Conservation (phyloP, 2,797 vertebrate genomes). For the Pipistrellus pygmaeus region DNA sequence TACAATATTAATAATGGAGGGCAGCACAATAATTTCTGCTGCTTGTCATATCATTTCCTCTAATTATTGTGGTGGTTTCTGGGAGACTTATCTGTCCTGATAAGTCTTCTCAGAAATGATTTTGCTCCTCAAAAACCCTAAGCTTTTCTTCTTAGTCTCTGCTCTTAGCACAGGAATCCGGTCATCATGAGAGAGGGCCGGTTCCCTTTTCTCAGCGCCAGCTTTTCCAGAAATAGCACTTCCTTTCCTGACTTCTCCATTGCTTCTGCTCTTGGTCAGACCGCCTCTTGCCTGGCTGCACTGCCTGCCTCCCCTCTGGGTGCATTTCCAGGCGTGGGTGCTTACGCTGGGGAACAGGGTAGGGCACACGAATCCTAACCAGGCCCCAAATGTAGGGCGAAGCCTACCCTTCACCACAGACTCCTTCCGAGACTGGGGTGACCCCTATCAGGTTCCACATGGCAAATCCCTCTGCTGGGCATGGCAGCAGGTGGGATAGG, state of each 20-base stretch:
- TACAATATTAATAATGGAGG: constrained; percentile 56
- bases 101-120: constrained; percentile 43
- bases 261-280: constrained; percentile 44
- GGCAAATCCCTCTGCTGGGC: background rate
- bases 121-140: constrained; percentile 29
- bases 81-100: background rate
- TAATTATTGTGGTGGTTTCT: constrained; percentile 2
- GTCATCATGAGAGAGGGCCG: background rate
- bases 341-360: background rate
- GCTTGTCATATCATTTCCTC: constrained; percentile 56
- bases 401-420: background rate
- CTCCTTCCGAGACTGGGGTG: background rate
- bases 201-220: background rate
- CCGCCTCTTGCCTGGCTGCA: background rate
- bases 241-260: constrained; percentile 35
- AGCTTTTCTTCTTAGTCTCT: background rate
- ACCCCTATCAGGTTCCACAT: background rate
- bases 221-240: constrained; percentile 65
- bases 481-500: background rate
- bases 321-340: no score
- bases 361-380: background rate
- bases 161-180: background rate
- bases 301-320: background rate
- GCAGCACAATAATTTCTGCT: constrained; percentile 31
- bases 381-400: background rate